Evolutionary conservation across 2,888 invertebrate species (phyloP).

Genomic region (Nemapogon koenigi): DNA sequence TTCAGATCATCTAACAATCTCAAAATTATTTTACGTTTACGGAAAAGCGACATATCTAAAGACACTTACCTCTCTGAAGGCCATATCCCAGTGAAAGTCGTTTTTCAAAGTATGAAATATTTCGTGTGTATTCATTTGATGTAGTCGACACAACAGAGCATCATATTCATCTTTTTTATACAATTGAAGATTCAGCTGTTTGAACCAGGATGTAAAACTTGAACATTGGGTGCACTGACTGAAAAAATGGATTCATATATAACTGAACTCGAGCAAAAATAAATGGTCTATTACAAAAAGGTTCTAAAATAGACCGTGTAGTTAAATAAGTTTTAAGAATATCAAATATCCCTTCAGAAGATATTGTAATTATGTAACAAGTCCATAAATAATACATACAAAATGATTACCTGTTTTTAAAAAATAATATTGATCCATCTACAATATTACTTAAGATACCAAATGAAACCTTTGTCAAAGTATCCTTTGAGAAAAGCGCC

Average conservation of each 20-base stretch:
- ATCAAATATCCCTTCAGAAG: too few relatives aligned
- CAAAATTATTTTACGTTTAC: too few relatives aligned
- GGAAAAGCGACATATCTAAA: too few relatives aligned
- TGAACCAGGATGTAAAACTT: conserved; percentile 52
- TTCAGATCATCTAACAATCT: too few relatives aligned
- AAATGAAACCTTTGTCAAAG: conserved; percentile 39
- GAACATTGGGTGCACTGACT: conserved; percentile 57
- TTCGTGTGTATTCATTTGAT: conserved; percentile 37
- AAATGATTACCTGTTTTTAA: conserved; percentile 52
- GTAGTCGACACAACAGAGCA: conserved; percentile 49
- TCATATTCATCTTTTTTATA: conserved; percentile 61
- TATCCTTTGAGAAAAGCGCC: conserved; percentile 33
- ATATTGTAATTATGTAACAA: too few relatives aligned
- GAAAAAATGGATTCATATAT: conserved; percentile 12
- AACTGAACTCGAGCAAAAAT: conserved; percentile 10
- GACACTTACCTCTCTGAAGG: conserved; percentile 47
- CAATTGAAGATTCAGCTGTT: conserved; percentile 62
- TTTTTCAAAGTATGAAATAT: conserved; percentile 41
- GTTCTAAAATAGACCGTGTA: too few relatives aligned
- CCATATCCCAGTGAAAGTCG: conserved; percentile 67
- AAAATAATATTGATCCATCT: conserved; percentile 46
- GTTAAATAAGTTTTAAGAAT: too few relatives aligned
- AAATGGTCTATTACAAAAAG: too few relatives aligned
- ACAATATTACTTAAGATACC: conserved; percentile 38
- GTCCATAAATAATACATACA: too few relatives aligned